Evolutionary conservation across 2,888 invertebrate genomes (phyloP).

Genomic region (Hydrotaea cyrtoneurina): DNA sequence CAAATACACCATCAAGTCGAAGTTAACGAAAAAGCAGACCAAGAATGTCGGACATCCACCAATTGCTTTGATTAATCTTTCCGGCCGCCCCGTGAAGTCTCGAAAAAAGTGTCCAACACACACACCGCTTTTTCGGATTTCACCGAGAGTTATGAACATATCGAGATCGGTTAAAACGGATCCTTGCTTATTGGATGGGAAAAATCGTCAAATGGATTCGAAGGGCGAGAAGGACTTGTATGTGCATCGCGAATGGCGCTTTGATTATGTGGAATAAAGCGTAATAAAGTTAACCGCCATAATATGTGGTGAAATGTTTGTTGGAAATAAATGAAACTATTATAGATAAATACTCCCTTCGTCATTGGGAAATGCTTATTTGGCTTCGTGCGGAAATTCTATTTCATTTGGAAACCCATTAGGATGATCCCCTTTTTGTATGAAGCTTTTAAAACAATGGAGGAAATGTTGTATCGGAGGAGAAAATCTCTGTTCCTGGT

Average conservation of each 20-base stretch:
- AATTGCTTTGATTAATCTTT: not conserved
- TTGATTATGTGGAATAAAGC: not conserved
- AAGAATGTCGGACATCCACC: not conserved
- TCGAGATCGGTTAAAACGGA: not conserved
- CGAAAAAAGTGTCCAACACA: not conserved
- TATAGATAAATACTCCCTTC: no score
- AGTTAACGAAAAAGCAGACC: slow-evolving; percentile 7
- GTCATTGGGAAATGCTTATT: no score
- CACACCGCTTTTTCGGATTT: not conserved
- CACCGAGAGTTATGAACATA: not conserved
- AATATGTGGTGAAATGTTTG: no score
- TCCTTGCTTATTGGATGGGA: not conserved
- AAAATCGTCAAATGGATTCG: not conserved
- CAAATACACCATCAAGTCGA: not conserved
- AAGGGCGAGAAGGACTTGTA: not conserved
- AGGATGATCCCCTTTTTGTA: no score
- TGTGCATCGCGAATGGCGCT: not conserved
- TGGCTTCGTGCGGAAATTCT: no score
- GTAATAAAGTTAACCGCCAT: no score
- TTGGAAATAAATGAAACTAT: no score
- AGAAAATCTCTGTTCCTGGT: no score
- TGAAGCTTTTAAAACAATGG: no score
- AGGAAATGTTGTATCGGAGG: no score
- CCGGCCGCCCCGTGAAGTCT: not conserved
- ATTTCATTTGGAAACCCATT: no score